Percentiles rank a stretch among this genome's conserved stretches.
These are phyloP conservation scores for Manis crassicaudata DNA, from an alignment of 2,797 vertebrate species.

Conservation along the genomic window DNA sequence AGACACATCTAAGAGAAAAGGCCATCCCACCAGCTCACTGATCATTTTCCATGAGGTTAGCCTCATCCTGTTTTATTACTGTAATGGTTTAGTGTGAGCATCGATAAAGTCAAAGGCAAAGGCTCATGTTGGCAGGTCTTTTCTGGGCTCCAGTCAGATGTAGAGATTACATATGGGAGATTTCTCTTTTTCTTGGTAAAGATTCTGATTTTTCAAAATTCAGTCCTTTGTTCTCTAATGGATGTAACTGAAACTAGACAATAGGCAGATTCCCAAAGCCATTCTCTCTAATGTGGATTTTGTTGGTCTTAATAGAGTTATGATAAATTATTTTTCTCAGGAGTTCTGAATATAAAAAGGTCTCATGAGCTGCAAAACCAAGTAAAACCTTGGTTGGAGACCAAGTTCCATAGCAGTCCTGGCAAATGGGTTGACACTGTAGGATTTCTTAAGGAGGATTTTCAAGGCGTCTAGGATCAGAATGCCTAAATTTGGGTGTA, in stretches of 20 bases:
- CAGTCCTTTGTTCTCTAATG: constrained; percentile 24
- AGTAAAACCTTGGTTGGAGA: constrained; percentile 18
- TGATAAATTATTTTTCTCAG: neutral
- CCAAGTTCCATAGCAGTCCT: neutral
- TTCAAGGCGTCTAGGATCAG: constrained; percentile 5
- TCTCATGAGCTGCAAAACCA: neutral
- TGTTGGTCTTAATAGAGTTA: neutral
- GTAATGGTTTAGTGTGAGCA: neutral
- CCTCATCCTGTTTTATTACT: neutral
- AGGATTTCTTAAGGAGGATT: neutral
- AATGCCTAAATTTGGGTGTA: neutral
- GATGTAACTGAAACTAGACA: neutral
- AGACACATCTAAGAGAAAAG: neutral
- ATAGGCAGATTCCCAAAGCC: constrained; percentile 1
- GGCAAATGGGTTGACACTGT: neutral
- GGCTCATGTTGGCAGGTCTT: neutral
- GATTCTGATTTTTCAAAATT: constrained; percentile 28
- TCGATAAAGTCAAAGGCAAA: neutral
- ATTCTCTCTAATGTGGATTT: neutral
- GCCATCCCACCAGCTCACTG: neutral
- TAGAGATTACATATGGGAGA: neutral
- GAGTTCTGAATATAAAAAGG: neutral
- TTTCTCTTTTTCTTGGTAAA: neutral
- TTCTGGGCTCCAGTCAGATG: neutral
- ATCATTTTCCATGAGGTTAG: neutral